These are phyloP conservation scores for Triplophysa bombifrons DNA, from an alignment of 2,797 vertebrate species.

Conservation along the genomic window DNA sequence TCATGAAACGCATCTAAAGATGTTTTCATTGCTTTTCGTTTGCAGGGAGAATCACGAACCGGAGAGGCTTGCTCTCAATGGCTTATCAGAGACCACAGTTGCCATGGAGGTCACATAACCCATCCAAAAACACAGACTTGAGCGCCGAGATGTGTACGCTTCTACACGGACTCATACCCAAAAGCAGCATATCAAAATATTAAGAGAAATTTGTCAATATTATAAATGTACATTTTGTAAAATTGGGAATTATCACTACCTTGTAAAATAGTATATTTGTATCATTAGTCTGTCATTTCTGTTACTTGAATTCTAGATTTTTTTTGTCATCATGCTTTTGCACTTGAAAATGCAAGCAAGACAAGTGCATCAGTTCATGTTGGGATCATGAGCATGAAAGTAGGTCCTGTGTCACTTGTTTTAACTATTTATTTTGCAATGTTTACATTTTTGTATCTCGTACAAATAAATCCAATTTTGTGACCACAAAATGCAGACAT, in stretches of 20 bases:
- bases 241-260: slow-evolving; percentile 93
- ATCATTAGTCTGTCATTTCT: slow-evolving; percentile 93
- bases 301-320: slow-evolving; percentile 94
- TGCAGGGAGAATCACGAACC: slow-evolving; percentile 88
- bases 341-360: slow-evolving; percentile 90
- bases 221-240: slow-evolving; percentile 94
- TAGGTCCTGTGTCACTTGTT: slow-evolving; percentile 90
- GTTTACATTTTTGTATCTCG: slow-evolving; percentile 98
- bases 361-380: slow-evolving; percentile 74
- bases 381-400: slow-evolving; percentile 92
- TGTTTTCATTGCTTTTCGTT: slow-evolving; percentile 40
- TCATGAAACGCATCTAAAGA: neutral
- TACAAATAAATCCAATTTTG: slow-evolving; percentile 93
- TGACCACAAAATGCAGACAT: slow-evolving; percentile 86
- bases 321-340: slow-evolving; percentile 93
- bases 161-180: slow-evolving; percentile 76
- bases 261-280: slow-evolving; percentile 98
- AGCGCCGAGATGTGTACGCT: slow-evolving; percentile 59
- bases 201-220: slow-evolving; percentile 77
- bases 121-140: slow-evolving; percentile 40
- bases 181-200: slow-evolving; percentile 76
- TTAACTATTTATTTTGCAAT: slow-evolving; percentile 98
- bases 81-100: slow-evolving; percentile 89
- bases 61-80: slow-evolving; percentile 87
- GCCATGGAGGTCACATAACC: slow-evolving; percentile 95